Evolutionary conservation across 37 sponge, comb jelly and placozoan species (phyloP).

Genomic region (Haliclona indistincta): DNA sequence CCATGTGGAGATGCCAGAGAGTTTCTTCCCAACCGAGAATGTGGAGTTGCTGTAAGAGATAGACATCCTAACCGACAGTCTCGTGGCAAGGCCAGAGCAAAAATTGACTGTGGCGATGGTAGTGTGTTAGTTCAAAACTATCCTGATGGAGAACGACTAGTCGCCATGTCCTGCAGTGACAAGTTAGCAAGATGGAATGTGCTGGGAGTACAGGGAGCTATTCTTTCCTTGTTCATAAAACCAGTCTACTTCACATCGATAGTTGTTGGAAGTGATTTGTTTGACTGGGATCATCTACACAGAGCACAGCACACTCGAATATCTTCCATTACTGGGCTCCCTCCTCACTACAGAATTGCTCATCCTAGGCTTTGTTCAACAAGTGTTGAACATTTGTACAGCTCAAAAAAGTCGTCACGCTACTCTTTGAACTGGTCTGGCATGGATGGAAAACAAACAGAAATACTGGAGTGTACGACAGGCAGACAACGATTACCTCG

Average conservation of each 20-base stretch:
- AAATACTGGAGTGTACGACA: constrained; percentile 29
- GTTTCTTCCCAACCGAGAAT: constrained; percentile 20
- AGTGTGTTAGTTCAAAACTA: constrained; percentile 50
- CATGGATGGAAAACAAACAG: constrained; percentile 49
- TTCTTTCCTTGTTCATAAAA: constrained; percentile 78
- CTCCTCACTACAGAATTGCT: constrained; percentile 42
- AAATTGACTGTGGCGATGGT: constrained; percentile 91
- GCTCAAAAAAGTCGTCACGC: constrained; percentile 31
- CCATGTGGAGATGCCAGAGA: constrained; percentile 92
- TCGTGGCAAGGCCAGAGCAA: constrained; percentile 67
- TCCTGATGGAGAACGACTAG: constrained; percentile 54
- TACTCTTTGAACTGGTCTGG: constrained; percentile 83
- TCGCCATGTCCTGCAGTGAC: constrained; percentile 93
- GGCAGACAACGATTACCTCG: background rate
- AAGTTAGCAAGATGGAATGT: constrained; percentile 88
- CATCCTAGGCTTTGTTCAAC: constrained; percentile 55
- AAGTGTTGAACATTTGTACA: constrained; percentile 15
- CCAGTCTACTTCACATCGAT: constrained; percentile 85
- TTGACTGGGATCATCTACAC: constrained; percentile 65
- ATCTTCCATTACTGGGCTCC: constrained; percentile 22
- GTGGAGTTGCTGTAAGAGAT: background rate
- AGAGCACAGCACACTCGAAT: constrained; percentile 80
- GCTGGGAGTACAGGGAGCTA: constrained; percentile 83
- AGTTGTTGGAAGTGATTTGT: constrained; percentile 62
- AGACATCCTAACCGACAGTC: constrained; percentile 34